phyloP scores from a whole-genome alignment of 2,797 vertebrate genomes.

The Diglossa cyanea region DNA sequence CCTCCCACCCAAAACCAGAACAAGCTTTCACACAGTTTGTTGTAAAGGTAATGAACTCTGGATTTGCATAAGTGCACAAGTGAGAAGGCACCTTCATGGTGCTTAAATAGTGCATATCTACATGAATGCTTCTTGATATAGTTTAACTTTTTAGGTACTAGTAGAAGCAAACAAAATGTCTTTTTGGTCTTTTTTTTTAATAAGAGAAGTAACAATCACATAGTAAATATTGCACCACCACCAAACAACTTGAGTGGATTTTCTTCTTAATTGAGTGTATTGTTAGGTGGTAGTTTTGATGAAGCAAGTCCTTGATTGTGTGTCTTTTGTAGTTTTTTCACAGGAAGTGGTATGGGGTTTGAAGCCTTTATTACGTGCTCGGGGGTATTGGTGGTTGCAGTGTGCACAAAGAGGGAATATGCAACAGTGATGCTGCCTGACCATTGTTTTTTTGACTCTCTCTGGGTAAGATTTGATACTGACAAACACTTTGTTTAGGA shows the following conservation, averaged over 20 bases:
- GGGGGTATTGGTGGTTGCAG: constrained; percentile 90
- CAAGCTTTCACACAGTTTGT: not conserved
- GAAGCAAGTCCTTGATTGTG: not conserved
- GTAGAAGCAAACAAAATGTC: not conserved
- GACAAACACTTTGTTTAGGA: not conserved
- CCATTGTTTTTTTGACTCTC: constrained; percentile 95
- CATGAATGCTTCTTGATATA: not conserved
- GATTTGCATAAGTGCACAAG: not conserved
- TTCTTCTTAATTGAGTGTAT: not conserved
- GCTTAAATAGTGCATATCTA: not conserved
- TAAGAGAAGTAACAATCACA: not conserved
- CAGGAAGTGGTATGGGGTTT: constrained; percentile 90
- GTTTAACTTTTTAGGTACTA: not conserved
- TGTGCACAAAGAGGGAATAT: constrained; percentile 97
- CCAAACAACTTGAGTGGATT: not conserved
- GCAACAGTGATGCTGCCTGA: constrained; percentile 94
- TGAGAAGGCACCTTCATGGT: not conserved
- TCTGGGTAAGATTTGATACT: constrained; percentile 85
- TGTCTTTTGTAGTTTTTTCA: constrained; percentile 86
- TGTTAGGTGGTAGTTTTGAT: not conserved
- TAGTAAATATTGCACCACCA: not conserved
- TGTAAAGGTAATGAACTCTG: not conserved
- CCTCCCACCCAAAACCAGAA: not conserved
- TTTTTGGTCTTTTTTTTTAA: not conserved
- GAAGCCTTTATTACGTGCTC: constrained; percentile 93